Conservation (phyloP, 2,797 vertebrate species). For the Lepus oiostolus region DNA sequence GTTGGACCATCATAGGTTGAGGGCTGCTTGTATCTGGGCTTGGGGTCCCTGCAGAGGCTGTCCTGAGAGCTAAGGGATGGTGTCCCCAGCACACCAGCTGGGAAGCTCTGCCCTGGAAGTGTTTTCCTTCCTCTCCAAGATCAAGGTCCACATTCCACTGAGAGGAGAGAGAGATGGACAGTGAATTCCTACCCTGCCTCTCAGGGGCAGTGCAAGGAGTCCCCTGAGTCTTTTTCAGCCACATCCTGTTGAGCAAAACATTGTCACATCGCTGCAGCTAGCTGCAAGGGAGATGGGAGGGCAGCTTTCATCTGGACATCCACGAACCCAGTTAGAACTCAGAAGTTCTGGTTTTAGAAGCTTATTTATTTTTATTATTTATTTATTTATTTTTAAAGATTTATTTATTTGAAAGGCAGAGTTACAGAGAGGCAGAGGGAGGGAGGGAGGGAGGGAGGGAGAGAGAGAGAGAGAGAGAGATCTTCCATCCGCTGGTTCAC, state of each 20-base stretch:
- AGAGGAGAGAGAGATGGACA: background rate
- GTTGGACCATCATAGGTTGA: background rate
- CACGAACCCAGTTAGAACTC: background rate
- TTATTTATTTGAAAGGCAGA: no score
- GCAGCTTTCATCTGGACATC: background rate
- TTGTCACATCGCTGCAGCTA: background rate
- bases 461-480: background rate
- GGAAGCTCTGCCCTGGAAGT: background rate
- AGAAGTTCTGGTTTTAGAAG: background rate
- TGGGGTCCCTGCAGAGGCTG: background rate
- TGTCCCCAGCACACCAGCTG: background rate
- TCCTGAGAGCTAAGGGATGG: background rate
- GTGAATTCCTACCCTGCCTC: background rate
- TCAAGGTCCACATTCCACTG: background rate
- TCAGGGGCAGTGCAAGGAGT: background rate
- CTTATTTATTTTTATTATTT: no score
- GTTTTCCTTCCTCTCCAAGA: background rate
- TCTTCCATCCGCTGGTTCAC: no score
- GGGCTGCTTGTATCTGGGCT: background rate
- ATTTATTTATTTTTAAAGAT: no score
- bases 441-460: background rate
- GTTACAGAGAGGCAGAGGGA: background rate
- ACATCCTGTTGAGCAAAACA: background rate
- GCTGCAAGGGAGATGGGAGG: background rate
- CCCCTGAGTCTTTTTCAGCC: background rate